These are phyloP conservation scores for Phragmatobia fuliginosa DNA, from an alignment of 2,888 invertebrate species.

Conservation along the genomic window DNA sequence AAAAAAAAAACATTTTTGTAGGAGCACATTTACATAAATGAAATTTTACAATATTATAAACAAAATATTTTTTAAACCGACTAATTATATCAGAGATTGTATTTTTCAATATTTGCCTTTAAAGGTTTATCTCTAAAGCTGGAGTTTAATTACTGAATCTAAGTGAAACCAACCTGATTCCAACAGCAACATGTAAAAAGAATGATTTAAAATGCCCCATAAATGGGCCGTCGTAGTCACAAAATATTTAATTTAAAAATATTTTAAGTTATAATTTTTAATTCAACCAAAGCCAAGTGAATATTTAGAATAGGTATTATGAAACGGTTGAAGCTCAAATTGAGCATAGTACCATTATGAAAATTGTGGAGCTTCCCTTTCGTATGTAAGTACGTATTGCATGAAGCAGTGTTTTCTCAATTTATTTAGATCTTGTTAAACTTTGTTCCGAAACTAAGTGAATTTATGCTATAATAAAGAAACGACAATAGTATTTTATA, in stretches of 20 bases:
- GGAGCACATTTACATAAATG: background rate
- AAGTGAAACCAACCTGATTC: background rate
- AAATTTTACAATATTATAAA: background rate
- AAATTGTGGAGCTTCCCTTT: constrained; percentile 14
- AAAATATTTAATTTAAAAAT: background rate
- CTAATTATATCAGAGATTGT: background rate
- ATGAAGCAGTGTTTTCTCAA: constrained; percentile 38
- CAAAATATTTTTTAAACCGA: background rate
- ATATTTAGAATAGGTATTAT: constrained; percentile 37
- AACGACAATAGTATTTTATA: background rate
- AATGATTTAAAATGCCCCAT: background rate
- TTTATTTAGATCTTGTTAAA: constrained; percentile 32
- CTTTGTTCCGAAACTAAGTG: constrained; percentile 22
- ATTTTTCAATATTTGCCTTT: background rate
- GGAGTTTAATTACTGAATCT: background rate
- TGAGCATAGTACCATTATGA: constrained; percentile 21
- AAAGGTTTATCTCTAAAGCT: too few relatives aligned
- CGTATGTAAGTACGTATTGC: constrained; percentile 9
- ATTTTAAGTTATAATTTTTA: too few relatives aligned
- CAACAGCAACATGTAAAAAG: background rate
- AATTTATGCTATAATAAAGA: constrained; percentile 13
- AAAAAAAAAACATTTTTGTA: background rate
- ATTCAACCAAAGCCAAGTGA: constrained; percentile 29
- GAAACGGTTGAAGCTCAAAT: constrained; percentile 36
- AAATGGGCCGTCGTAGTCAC: background rate